phyloP scores from a whole-genome alignment of 2,113 vertebrate species.

The Pelobates fuscus region DNA sequence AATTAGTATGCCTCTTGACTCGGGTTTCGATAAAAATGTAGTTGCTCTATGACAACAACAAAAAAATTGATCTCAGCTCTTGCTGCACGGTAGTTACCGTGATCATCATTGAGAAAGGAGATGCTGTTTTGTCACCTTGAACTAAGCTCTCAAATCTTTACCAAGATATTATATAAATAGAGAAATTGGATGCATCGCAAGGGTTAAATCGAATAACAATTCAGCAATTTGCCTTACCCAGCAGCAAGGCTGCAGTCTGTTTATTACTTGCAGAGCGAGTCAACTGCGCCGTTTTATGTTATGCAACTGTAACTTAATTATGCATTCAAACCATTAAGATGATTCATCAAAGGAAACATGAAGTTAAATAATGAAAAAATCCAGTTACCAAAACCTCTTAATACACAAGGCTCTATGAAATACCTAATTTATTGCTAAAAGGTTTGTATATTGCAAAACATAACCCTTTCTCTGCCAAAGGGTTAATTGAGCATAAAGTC shows the following conservation, averaged over 20 bases:
- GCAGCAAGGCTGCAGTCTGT: slow-evolving; percentile 18
- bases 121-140: too few species aligned
- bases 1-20: too few species aligned
- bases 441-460: background rate
- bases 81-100: too few species aligned
- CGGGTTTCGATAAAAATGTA: too few species aligned
- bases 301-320: slow-evolving; percentile 42
- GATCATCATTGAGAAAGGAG: too few species aligned
- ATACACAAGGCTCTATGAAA: background rate
- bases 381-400: slow-evolving; percentile 17
- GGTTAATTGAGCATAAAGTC: background rate
- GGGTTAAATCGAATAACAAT: background rate
- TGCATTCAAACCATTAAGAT: slow-evolving; percentile 42
- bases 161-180: too few species aligned
- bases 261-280: slow-evolving; percentile 30
- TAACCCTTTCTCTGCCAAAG: background rate
- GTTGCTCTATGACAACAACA: too few species aligned
- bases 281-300: slow-evolving; percentile 7
- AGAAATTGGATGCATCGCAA: too few species aligned
- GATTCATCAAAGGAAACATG: slow-evolving; percentile 48
- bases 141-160: too few species aligned
- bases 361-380: slow-evolving; percentile 41
- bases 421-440: background rate
- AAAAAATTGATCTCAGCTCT: too few species aligned
- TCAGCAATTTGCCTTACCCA: background rate